Evolutionary conservation across 2,797 vertebrate genomes (phyloP), one percentile per base, ranked within the genome.

Genomic region (Dromococcyx pavoninus): DNA sequence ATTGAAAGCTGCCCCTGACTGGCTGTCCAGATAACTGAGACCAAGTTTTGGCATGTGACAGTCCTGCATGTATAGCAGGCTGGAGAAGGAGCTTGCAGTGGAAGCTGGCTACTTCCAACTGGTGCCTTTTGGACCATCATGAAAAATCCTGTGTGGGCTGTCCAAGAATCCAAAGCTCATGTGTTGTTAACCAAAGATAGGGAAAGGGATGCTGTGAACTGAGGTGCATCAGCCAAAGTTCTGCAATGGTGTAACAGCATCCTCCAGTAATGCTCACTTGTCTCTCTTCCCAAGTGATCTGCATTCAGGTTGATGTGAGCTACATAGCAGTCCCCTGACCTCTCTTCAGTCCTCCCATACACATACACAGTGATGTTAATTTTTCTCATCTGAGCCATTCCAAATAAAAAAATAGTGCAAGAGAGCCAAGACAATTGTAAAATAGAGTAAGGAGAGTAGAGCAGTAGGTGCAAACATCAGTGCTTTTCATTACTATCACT

Each of bases 61-160:
- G 48, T 50, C 13, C 3, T 19, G 16, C 3, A 0, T 2, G 3
- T 1, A 0, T 13, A 33, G n/a, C n/a, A 69, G 57, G 32, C 48
- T 86, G 57, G 54, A 50, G 70, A 41, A 73, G 67, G 35, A 82
- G n/a, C 22, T 69, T 61, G 35, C 10, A 4, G 39, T 61, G 35
- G 37, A 87, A 83, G 32, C n/a, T 74, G 25, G 7, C n/a, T 77
- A 12, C 28, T 70, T 82, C 37, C 87, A 41, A 22, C 24, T 56
- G n/a, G 16, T 17, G 51, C 37, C 44, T 57, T 85, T 33, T 5
- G 2, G n/a, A 75, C 25, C 30, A 27, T 19, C 2, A 1, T 84
- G 25, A 33, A 64, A 62, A 78, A 35, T 48, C 32, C 57, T 35
- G 0, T 19, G 8, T 71, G 58, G 19, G 15, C 27, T 73, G 32